Conservation (phyloP, 2,797 vertebrate species). For the Alca torda region DNA sequence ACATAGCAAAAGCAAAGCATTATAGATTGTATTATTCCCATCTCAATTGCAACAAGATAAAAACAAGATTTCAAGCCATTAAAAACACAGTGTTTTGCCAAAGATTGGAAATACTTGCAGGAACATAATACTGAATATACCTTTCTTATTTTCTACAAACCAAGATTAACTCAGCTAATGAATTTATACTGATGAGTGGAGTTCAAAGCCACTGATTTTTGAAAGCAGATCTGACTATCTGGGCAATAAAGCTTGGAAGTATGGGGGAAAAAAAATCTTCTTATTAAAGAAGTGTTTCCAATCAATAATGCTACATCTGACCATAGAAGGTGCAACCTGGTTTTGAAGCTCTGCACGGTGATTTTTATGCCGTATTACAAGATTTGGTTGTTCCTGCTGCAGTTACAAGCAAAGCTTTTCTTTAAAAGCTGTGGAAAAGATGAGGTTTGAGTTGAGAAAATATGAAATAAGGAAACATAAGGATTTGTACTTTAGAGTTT, state of each 20-base stretch:
- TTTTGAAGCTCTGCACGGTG: background rate
- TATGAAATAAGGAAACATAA: background rate
- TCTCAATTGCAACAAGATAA: background rate
- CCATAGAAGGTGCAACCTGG: background rate
- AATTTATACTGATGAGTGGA: background rate
- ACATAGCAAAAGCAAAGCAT: background rate
- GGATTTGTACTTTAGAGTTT: background rate
- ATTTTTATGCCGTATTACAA: background rate
- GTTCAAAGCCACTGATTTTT: background rate
- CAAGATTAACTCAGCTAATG: background rate
- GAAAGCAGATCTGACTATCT: background rate
- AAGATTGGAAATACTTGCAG: background rate
- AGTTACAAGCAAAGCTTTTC: background rate
- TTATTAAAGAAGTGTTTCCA: background rate
- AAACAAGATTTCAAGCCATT: background rate
- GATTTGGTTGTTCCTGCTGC: background rate
- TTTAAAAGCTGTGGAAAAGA: background rate
- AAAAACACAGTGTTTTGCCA: background rate
- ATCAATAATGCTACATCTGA: background rate
- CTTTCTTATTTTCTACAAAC: background rate
- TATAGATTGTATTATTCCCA: background rate
- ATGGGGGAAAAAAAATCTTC: background rate
- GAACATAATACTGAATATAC: background rate
- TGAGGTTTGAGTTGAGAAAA: background rate
- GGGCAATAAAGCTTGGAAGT: background rate